Percentiles rank a stretch among this genome's conserved stretches.
These are phyloP conservation scores for Margaritifera margaritifera DNA, from an alignment of 2,888 invertebrate genomes.

Conservation along the genomic window DNA sequence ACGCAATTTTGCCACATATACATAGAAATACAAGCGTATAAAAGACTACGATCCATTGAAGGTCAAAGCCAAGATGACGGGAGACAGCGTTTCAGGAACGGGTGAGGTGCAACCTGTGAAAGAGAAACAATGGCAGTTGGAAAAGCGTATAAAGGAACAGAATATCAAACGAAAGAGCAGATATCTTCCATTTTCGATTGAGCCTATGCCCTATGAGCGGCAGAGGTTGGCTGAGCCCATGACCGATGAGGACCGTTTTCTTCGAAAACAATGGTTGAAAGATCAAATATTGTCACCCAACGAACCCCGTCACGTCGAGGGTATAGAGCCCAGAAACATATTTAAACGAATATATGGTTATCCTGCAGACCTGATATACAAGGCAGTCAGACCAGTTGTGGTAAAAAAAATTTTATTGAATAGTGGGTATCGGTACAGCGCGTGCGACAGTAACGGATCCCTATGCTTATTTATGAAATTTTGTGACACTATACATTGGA, in stretches of 20 bases:
- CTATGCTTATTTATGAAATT: too few relatives aligned
- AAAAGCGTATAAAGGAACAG: conserved; percentile 37
- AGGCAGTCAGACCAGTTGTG: conserved; percentile 30
- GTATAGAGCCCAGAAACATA: conserved; percentile 56
- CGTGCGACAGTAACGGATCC: too few relatives aligned
- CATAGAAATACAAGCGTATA: too few relatives aligned
- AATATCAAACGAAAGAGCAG: conserved; percentile 55
- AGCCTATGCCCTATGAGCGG: conserved; percentile 63
- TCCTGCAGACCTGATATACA: conserved; percentile 51
- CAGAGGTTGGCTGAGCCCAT: conserved; percentile 58
- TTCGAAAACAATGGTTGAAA: conserved; percentile 66
- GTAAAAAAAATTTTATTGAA: conserved; percentile 8
- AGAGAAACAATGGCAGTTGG: conserved; percentile 53
- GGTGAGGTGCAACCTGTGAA: conserved; percentile 28
- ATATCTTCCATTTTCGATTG: conserved; percentile 66
- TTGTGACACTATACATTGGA: too few relatives aligned
- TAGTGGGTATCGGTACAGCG: too few relatives aligned
- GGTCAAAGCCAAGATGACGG: too few relatives aligned
- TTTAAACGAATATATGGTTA: conserved; percentile 53
- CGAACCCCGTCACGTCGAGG: conserved; percentile 62
- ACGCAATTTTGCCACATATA: too few relatives aligned
- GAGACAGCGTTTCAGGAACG: too few relatives aligned
- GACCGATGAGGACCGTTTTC: conserved; percentile 65
- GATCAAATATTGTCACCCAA: conserved; percentile 66
- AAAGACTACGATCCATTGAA: too few relatives aligned